Base-by-base conservation (phyloP, 1,140 invertebrate species). In the Macrotrachela quadricornifera region DNA sequence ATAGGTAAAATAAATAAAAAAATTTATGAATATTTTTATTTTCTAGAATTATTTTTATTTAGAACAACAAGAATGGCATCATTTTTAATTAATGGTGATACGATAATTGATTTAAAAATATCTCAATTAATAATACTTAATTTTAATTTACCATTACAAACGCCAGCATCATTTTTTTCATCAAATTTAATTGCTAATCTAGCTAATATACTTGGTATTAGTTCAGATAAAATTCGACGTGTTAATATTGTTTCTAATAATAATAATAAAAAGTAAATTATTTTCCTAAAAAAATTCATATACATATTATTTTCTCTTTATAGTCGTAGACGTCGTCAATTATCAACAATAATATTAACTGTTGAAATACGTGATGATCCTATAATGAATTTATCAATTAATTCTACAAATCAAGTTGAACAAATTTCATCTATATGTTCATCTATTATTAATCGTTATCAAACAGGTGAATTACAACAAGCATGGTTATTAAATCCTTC, bases 151-250 rank as follows among this genome's bases (percentile, higher is more conserved):
- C 57, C 61, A 2, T 50, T 54, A n/a, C 57, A 65, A 53, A 63
- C 59, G 0, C 59, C 60, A 0, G 60, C 62, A 36, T 58, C 66
- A 12, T 67, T 69, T 58, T 69, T 61, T 50, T 64, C 65, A 0
- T 58, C 61, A 16, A 57, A 64, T 39, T 54, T 69, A 11, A 52
- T 67, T 10, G 46, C 60, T 37, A 62, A 67, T 51, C 41, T 69
- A n/a, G 64, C 62, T 2, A 51, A 50, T 4, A 67, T 69, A 54
- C 57, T 69, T 4, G 58, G 58, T 44, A 51, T 69, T 10, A 57
- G 59, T 13, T 43, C 59, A 1, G 45, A 49, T 1, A 67, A 67
- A 56, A 60, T 67, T 9, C 41, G 61, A 14, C 47, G 65, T 15
- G 63, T 62, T 0, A 58, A 61, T 39, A 58, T 64, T 6, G 58